Evolutionary conservation across 2,113 vertebrate genomes (phyloP), one percentile per base, ranked within the genome.

Genomic region (Halichoeres trimaculatus): DNA sequence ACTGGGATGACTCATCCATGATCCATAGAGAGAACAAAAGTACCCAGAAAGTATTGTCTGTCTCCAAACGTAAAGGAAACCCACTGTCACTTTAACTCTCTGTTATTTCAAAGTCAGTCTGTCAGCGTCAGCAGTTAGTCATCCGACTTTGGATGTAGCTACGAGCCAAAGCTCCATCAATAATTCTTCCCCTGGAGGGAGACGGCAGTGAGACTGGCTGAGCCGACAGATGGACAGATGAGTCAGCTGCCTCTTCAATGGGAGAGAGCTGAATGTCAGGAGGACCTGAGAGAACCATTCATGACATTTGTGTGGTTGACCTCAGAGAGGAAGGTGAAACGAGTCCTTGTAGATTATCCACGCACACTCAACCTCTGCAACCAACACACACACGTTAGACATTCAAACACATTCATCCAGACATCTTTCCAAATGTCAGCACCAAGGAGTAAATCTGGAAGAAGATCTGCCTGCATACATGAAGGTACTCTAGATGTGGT

Each of bases 171-270:
- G 53, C 19, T 22, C 43, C 86, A 81, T 84, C 78, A 80, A 83
- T 88, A 81, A 85, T 75, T 77, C 61, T 56, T 26, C 17, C 75
- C 71, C 84, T 78, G 54, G 26, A 57, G 81, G 81, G 38, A 0
- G 38, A 60, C 54, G 56, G 55, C 53, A 8, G 71, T 61, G 1
- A 41, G 62, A 80, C 41, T 40, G 41, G 40, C 64, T 56, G 54
- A 45, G 38, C 63, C 71, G 63, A 71, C 72, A 63, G 71, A 81
- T 85, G 78, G 78, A 87, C 80, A 22, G 63, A 85, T 85, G 81
- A 85, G 83, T 85, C 79, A 86, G 75, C 72, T 76, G 60, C 64
- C 51, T 81, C 24, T 65, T 66, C 60, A 45, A 41, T 56, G 47
- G 51, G 52, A 62, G 70, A 66, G 77, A 41, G 23, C 62, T 52